phyloP scores from a whole-genome alignment of 35 echinoderm and acorn worm species.

The Stichopus chloronotus region DNA sequence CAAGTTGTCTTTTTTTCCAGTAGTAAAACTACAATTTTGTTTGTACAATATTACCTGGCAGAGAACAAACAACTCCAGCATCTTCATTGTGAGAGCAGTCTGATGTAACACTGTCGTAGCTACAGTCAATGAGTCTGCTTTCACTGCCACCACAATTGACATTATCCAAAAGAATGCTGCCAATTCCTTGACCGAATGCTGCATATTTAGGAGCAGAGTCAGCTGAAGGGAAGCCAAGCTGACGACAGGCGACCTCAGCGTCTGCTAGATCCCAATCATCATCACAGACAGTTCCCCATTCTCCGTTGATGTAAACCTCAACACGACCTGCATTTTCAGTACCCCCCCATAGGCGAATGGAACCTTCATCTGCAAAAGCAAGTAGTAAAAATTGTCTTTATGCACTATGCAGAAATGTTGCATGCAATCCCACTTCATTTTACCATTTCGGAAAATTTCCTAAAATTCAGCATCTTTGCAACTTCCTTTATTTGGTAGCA shows the following conservation, averaged over 20 bases:
- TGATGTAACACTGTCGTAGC: neutral
- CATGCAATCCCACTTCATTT: too few species aligned
- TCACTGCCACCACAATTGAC: neutral
- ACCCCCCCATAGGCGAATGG: neutral
- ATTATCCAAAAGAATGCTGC: neutral
- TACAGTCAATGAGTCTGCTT: neutral
- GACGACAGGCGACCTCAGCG: neutral
- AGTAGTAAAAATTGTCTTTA: too few species aligned
- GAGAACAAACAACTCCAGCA: neutral
- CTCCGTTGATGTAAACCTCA: neutral
- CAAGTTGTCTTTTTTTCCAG: too few species aligned
- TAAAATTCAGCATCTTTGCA: too few species aligned
- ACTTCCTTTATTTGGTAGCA: too few species aligned
- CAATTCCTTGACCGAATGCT: neutral
- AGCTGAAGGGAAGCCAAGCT: neutral
- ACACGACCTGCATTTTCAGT: neutral
- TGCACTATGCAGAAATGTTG: too few species aligned
- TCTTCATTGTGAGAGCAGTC: constrained; percentile 4
- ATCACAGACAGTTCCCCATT: constrained; percentile 22
- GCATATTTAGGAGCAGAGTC: neutral
- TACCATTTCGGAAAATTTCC: too few species aligned
- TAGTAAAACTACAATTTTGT: too few species aligned
- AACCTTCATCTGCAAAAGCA: neutral
- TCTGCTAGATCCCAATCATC: neutral
- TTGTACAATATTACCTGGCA: too few species aligned